These are phyloP conservation scores for Anguilla obscura DNA, from an alignment of 2,797 vertebrate species.

Conservation along the genomic window DNA sequence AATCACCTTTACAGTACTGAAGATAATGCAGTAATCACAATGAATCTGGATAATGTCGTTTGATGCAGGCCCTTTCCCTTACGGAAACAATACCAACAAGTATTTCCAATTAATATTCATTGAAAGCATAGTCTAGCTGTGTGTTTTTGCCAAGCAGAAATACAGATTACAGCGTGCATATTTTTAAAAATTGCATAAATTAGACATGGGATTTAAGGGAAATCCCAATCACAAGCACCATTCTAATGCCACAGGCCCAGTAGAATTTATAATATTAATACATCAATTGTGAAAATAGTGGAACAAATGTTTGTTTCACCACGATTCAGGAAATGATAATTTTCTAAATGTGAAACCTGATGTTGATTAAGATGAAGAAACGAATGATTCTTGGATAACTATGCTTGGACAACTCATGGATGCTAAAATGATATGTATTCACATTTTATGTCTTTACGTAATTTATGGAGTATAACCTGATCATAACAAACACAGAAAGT, in stretches of 20 bases:
- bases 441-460: background rate
- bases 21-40: background rate
- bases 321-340: background rate
- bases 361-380: background rate
- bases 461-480: background rate
- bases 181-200: background rate
- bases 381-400: background rate
- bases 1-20: conserved; percentile 2
- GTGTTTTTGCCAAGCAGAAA: background rate
- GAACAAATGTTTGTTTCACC: background rate
- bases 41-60: background rate
- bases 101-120: background rate
- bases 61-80: background rate
- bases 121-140: background rate
- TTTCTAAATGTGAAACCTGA: background rate
- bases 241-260: background rate
- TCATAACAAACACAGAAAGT: background rate
- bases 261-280: background rate
- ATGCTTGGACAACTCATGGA: too few species aligned
- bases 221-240: background rate
- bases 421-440: background rate
- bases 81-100: background rate
- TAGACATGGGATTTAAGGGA: background rate
- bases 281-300: background rate
- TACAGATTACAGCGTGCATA: background rate